phyloP scores from a whole-genome alignment of 2,797 vertebrate species.

The Thamnophis elegans region DNA sequence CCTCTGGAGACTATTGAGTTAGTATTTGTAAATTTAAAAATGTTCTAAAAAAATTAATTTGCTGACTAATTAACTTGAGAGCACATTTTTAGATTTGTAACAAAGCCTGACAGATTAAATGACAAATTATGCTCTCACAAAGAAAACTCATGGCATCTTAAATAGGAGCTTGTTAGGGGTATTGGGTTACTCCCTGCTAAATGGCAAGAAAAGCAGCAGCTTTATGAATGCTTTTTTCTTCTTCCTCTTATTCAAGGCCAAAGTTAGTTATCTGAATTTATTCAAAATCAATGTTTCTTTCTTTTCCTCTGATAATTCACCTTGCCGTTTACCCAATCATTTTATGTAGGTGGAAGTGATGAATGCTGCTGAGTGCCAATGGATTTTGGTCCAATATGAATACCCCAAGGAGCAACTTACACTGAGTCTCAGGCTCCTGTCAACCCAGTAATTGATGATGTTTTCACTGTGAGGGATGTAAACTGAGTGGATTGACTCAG shows the following conservation, averaged over 20 bases:
- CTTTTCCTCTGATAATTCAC: constrained; percentile 63
- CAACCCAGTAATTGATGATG: constrained; percentile 89
- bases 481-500: constrained; percentile 82
- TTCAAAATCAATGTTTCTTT: constrained; percentile 33
- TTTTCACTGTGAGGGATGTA: constrained; percentile 88
- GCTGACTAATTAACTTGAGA: not conserved
- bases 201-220: not conserved
- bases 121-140: not conserved
- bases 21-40: not conserved
- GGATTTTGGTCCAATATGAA: constrained; percentile 78
- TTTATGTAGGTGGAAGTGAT: constrained; percentile 69
- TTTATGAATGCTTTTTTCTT: constrained; percentile 24
- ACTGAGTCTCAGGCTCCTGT: constrained; percentile 81
- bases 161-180: constrained; percentile 25
- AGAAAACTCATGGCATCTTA: not conserved
- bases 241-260: not conserved
- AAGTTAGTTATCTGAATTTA: constrained; percentile 30
- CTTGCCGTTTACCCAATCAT: constrained; percentile 61
- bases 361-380: constrained; percentile 71
- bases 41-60: not conserved
- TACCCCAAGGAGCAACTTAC: constrained; percentile 81
- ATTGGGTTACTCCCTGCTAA: not conserved
- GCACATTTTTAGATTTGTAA: not conserved
- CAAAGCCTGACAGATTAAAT: not conserved
- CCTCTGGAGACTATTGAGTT: not conserved